These are phyloP conservation scores for Pseudococcus jackbeardsleyi DNA, from an alignment of 2,888 invertebrate genomes.

Conservation along the genomic window DNA sequence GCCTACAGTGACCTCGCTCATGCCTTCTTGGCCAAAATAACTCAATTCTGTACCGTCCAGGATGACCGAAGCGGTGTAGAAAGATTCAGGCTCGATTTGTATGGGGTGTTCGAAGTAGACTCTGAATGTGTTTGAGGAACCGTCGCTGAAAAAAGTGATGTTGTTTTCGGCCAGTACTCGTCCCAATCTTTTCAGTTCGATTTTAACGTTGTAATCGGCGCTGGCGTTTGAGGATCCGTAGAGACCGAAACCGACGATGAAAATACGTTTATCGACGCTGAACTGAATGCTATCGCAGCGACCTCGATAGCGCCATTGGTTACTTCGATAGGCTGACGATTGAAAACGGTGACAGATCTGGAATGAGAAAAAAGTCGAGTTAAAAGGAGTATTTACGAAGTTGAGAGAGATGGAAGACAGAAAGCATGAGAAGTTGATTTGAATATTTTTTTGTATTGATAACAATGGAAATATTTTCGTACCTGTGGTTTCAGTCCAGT, in stretches of 20 bases:
- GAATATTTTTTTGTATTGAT: too few relatives aligned
- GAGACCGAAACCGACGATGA: constrained; percentile 94
- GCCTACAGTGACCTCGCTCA: constrained; percentile 89
- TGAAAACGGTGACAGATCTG: constrained; percentile 95
- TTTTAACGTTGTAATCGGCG: constrained; percentile 94
- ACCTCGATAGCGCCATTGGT: constrained; percentile 97
- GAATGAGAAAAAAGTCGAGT: neutral
- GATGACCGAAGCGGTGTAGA: constrained; percentile 96
- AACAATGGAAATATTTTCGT: constrained; percentile 63
- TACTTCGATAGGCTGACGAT: constrained; percentile 95
- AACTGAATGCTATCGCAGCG: constrained; percentile 97
- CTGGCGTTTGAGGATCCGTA: constrained; percentile 97
- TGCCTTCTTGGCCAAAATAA: constrained; percentile 97
- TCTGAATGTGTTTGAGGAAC: constrained; percentile 95
- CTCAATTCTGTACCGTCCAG: constrained; percentile 94
- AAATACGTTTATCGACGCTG: constrained; percentile 94
- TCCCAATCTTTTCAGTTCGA: constrained; percentile 91
- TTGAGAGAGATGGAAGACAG: neutral
- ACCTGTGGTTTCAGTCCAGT: constrained; percentile 83
- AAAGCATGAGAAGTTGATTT: constrained; percentile 64
- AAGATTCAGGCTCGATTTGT: constrained; percentile 92
- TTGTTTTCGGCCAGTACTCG: constrained; percentile 90
- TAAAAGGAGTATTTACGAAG: neutral
- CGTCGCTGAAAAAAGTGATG: constrained; percentile 95
- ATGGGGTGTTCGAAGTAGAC: constrained; percentile 84